These are phyloP conservation scores for Crioceris asparagi DNA, from an alignment of 2,888 invertebrate species.

Conservation along the genomic window DNA sequence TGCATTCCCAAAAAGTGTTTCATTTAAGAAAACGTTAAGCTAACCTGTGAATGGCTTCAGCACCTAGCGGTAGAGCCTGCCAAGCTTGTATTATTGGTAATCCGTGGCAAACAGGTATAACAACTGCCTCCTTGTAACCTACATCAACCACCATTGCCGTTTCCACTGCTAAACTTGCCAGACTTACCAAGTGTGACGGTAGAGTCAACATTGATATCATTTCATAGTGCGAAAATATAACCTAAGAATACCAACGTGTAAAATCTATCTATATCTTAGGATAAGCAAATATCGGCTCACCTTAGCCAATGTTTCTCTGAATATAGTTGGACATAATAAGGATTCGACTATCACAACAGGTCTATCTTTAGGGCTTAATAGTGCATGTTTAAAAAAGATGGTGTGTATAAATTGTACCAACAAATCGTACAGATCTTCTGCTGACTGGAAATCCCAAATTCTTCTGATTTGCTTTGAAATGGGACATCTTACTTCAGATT, in stretches of 20 bases:
- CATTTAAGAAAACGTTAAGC: not conserved
- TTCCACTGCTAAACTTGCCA: constrained; percentile 71
- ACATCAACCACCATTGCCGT: constrained; percentile 80
- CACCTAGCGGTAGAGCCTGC: constrained; percentile 71
- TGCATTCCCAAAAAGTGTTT: too few species aligned
- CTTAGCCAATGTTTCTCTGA: constrained; percentile 80
- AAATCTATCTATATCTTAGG: constrained; percentile 3
- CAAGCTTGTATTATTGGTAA: constrained; percentile 76
- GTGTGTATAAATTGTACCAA: constrained; percentile 80
- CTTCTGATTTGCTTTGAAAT: constrained; percentile 48
- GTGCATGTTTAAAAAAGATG: constrained; percentile 82
- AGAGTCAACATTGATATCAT: constrained; percentile 53
- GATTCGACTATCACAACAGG: constrained; percentile 89
- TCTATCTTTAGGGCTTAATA: constrained; percentile 88
- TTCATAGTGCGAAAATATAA: constrained; percentile 84
- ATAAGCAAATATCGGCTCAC: constrained; percentile 37
- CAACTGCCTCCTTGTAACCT: constrained; percentile 73
- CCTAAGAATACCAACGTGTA: constrained; percentile 20
- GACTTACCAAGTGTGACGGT: constrained; percentile 73
- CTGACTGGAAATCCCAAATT: constrained; percentile 52
- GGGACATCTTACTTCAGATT: constrained; percentile 62
- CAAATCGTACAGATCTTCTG: constrained; percentile 69
- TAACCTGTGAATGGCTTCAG: constrained; percentile 57
- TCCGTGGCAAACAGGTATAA: constrained; percentile 78
- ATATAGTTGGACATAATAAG: constrained; percentile 66